phyloP scores from a whole-genome alignment of 1,140 invertebrate genomes.

The Ceratosolen fusciceps region DNA sequence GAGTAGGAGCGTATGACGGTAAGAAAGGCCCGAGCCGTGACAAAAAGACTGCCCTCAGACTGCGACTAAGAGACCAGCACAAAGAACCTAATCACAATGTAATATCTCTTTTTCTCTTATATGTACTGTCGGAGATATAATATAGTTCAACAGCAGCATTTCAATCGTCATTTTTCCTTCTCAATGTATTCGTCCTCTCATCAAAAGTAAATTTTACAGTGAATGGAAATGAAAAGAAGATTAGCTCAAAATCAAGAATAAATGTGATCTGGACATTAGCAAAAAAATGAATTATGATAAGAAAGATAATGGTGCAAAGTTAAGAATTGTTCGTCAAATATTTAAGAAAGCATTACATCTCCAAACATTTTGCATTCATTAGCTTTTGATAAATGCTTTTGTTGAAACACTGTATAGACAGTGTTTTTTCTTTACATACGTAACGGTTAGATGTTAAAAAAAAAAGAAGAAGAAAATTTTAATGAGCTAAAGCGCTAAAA shows the following conservation, averaged over 20 bases:
- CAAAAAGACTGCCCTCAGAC: conserved; percentile 4
- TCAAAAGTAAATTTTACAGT: background rate
- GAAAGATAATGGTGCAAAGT: too few relatives aligned
- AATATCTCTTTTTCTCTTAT: conserved; percentile 12
- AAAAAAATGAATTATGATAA: background rate
- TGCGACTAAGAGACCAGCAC: background rate
- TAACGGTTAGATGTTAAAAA: too few relatives aligned
- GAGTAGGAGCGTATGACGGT: background rate
- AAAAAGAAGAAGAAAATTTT: too few relatives aligned
- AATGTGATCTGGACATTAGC: background rate
- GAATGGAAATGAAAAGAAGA: background rate
- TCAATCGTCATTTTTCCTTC: background rate
- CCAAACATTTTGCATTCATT: background rate
- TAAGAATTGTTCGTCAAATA: too few relatives aligned
- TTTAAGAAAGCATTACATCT: too few relatives aligned
- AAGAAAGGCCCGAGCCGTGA: background rate
- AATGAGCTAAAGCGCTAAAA: too few relatives aligned
- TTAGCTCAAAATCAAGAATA: too few relatives aligned
- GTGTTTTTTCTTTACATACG: too few relatives aligned
- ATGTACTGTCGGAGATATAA: conserved; percentile 1
- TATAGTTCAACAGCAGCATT: conserved; percentile 4
- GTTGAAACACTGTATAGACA: too few relatives aligned
- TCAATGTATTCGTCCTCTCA: background rate
- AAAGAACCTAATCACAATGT: conserved; percentile 13
- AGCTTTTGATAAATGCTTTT: too few relatives aligned